Evolutionary conservation across 2,888 invertebrate genomes (phyloP).

Genomic region (Scaptomyza caliginosa): DNA sequence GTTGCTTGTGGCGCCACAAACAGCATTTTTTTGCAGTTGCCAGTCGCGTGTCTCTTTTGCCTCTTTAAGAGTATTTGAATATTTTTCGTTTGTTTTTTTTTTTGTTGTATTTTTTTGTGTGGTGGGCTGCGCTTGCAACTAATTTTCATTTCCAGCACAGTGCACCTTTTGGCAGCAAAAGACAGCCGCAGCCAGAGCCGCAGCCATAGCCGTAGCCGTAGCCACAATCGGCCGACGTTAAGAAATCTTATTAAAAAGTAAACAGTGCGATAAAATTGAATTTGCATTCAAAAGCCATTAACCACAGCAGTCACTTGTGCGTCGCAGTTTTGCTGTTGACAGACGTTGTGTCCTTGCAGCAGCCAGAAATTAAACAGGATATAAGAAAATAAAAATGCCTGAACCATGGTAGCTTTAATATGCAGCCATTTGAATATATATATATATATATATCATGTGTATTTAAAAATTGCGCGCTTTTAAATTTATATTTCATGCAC

Average conservation of each 20-base stretch:
- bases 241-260: conserved; percentile 82
- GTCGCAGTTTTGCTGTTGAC: conserved; percentile 34
- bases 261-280: conserved; percentile 83
- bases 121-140: conserved; percentile 71
- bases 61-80: conserved; percentile 46
- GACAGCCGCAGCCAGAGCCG: conserved; percentile 14
- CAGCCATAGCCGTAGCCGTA: conserved; percentile 11
- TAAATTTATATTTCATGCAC: conserved; percentile 68
- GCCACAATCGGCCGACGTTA: conserved; percentile 29
- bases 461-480: conserved; percentile 29
- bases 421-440: conserved; percentile 17
- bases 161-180: conserved; percentile 69
- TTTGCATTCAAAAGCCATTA: conserved; percentile 84
- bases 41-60: conserved; percentile 70
- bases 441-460: conserved; percentile 9
- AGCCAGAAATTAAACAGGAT: conserved; percentile 65
- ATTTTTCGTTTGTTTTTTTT: conserved; percentile 32
- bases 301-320: conserved; percentile 81
- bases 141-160: conserved; percentile 79
- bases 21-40: conserved; percentile 65
- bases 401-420: conserved; percentile 37
- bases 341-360: conserved; percentile 61
- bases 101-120: conserved; percentile 15
- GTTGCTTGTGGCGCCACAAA: conserved; percentile 71
- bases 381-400: conserved; percentile 9